Base-by-base conservation (phyloP, 2,797 vertebrate species). In the Paguma larvata region DNA sequence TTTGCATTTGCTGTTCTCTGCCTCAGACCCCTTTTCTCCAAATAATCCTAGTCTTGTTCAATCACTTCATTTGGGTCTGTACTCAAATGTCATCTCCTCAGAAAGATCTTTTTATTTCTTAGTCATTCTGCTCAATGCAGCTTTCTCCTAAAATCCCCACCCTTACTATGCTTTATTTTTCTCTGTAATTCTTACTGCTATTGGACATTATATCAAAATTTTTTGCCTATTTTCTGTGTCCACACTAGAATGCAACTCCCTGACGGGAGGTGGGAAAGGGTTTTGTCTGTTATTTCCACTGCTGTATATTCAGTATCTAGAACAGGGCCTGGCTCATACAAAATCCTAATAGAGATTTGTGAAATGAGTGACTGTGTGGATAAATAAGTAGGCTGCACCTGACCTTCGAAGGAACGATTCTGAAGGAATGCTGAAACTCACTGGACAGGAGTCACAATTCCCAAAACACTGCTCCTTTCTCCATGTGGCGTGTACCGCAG, bases 1-100 rank as follows among this genome's bases (percentile, higher is more conserved):
- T 96, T 95, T 97, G 53, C 27, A 84, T 78, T 90, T 94, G 23
- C 19, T 78, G 2, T 87, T 95, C 46, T 94, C 56, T 41, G 19
- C 53, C 62, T 95, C 19, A 30, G 62, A 62, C 44, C 89, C 30
- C 21, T 32, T 84, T 90, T 95, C 85, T 96, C 27, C 25, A 85
- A 18, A 85, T 92, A 44, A n/a, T 86, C 34, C 46, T 46, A 16
- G 53, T 21, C 30, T 62, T 95, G 14, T 84, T 92, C 25, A 67
- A 77, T 96, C 6, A 51, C n/a, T 91, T 92, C 56, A 83, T 87
- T 48, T 89, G 67, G 13, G 21, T 72, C 46, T 85, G 2, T 59
- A 82, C 38, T 87, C 84, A 91, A 34, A 67, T 94, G 4, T 19
- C 63, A 51, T 96, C 59, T 95, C 38, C 80, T 95, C 41, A 80